Base-by-base conservation (phyloP, 2,888 invertebrate genomes). In the Stenotaenia linearis region DNA sequence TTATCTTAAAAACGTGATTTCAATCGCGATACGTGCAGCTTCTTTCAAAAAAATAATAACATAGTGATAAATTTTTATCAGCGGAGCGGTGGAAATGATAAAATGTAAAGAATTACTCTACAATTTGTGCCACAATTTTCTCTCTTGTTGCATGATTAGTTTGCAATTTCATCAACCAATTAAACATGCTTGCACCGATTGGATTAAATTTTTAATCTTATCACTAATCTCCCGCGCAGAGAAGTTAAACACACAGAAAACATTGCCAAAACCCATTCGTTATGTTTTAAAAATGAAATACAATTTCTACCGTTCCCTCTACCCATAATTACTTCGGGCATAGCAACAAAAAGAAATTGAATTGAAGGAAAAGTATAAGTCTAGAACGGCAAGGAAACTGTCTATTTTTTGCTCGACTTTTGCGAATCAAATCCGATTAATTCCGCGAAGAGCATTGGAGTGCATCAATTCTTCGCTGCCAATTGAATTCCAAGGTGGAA, bases 161-260 rank as follows among this genome's bases (percentile, higher is more conserved):
- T 69, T 69, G 69, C 69, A 69, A 69, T 69, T 69, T 69, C 69
- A 69, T 69, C 69, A 69, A 69, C 28, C 69, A 69, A 69, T 69
- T 69, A 69, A 69, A 69, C 69, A 69, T 25, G 69, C 69, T 7
- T 28, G 69, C 6, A 6, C 25, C 69, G 25, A 69, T 69, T 28
- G 25, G 69, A 69, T 69, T 69, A 69, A 7, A 69, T 15, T 69
- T 45, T 69, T 69, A 69, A 69, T 69, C 69, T 69, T 28, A n/a
- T 69, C 69, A 25, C 69, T 69, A 69, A 69, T 69, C 69, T 69
- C n/a, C 25, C 5, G 1, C 28, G 69, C 69, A 69, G 9, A 25
- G 69, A n/a, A 25, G 69, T 69, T 69, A 69, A 69, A 69, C 23
- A 61, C 21, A 23, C 23, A 23, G 61, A 61, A 61, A 61, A 61